Evolutionary conservation across 2,888 invertebrate species (phyloP).

Genomic region (Creontiades dilutus): DNA sequence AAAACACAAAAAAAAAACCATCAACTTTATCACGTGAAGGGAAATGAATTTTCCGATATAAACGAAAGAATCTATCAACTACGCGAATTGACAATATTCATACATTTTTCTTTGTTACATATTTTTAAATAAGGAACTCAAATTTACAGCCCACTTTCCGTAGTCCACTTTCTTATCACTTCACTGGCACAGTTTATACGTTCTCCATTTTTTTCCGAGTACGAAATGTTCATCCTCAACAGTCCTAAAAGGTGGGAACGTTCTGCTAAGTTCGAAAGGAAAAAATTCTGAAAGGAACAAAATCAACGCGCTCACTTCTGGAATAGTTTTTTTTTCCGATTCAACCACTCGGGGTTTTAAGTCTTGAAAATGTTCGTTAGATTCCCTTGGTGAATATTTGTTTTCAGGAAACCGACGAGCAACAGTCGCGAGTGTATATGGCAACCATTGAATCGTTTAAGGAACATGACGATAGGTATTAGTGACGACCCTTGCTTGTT

Average conservation of each 20-base stretch:
- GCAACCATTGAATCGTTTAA: constrained; percentile 69
- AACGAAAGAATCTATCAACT: background rate
- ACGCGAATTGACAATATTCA: constrained; percentile 62
- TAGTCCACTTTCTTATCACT: constrained; percentile 38
- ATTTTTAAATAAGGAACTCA: constrained; percentile 60
- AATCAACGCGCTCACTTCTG: constrained; percentile 51
- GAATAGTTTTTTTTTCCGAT: constrained; percentile 11
- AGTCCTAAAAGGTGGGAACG: constrained; percentile 64
- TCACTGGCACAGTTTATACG: constrained; percentile 15
- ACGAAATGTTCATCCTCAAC: constrained; percentile 61
- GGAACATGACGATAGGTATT: constrained; percentile 60
- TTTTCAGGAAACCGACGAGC: background rate
- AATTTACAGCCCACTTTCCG: constrained; percentile 62
- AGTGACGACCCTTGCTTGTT: constrained; percentile 41
- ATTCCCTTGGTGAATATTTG: constrained; percentile 1
- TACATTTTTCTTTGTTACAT: constrained; percentile 9
- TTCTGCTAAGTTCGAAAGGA: constrained; percentile 33
- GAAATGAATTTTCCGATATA: constrained; percentile 1
- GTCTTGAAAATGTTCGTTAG: constrained; percentile 34
- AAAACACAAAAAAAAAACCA: background rate
- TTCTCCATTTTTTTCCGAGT: constrained; percentile 31
- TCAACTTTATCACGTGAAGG: constrained; percentile 11
- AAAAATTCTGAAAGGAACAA: constrained; percentile 68
- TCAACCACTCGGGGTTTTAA: constrained; percentile 18
- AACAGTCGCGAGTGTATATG: constrained; percentile 61